A percentile compares a stretch with the other conserved stretches of the same genome.
Conservation (phyloP, 1,140 invertebrate genomes). For the Macrobrachium nipponense region DNA sequence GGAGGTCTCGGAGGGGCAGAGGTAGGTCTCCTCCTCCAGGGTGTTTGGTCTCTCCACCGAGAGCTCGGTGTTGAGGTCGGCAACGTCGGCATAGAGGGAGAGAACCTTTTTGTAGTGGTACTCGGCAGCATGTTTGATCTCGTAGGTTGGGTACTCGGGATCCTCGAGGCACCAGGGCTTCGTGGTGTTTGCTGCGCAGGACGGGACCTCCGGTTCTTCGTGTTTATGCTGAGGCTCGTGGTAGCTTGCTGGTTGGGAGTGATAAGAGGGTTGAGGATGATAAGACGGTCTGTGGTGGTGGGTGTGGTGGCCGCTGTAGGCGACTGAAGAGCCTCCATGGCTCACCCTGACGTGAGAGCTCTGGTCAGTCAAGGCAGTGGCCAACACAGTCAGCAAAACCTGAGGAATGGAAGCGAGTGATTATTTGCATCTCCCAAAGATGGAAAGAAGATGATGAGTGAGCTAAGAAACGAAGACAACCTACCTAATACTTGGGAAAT, state of each 20-base stretch:
- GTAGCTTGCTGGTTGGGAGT: constrained; percentile 11
- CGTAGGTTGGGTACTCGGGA: constrained; percentile 58
- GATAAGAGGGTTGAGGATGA: constrained; percentile 38
- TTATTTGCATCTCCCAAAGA: too few species aligned
- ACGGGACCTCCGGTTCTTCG: constrained; percentile 17
- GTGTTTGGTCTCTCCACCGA: constrained; percentile 64
- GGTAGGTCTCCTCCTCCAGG: constrained; percentile 65
- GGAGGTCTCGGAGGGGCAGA: constrained; percentile 63
- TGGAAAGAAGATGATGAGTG: too few species aligned
- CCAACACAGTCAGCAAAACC: too few species aligned
- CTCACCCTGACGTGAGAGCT: too few species aligned
- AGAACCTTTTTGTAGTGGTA: constrained; percentile 63
- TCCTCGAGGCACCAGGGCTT: constrained; percentile 61
- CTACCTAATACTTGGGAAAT: too few species aligned
- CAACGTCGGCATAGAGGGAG: constrained; percentile 64
- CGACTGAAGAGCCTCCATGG: too few species aligned
- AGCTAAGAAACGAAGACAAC: too few species aligned
- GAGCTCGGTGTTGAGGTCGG: constrained; percentile 64
- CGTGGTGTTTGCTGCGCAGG: constrained; percentile 44
- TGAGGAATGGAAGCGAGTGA: too few species aligned
- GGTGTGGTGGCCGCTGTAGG: not conserved
- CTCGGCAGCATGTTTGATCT: constrained; percentile 60
- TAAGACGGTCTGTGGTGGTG: constrained; percentile 8
- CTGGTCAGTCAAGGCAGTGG: too few species aligned
- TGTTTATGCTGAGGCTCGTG: not conserved